Conservation (phyloP, 1,140 invertebrate genomes). For the honey bee (Apis mellifera) region Amel_HAv3.1 CM009934.2:9337001-9337500, state of each 20-base stretch:
- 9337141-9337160: constrained; percentile 52
- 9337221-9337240: constrained; percentile 50
- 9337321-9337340: background rate
- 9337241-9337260: constrained; percentile 4
- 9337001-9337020: constrained; percentile 40
- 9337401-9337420: background rate
- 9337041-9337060: constrained; percentile 73
- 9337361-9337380: background rate
- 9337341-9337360: background rate
- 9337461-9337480: too few species aligned
- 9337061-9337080: constrained; percentile 43
- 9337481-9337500: too few species aligned
- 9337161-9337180: constrained; percentile 31
- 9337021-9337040: constrained; percentile 56
- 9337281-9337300: constrained; percentile 47
- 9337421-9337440: too few species aligned
- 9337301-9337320: background rate
- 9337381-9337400: background rate
- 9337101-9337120: constrained; percentile 71
- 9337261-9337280: background rate
- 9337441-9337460: too few species aligned
- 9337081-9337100: constrained; percentile 71
- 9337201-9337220: constrained; percentile 65
- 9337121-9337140: constrained; percentile 47
- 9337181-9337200: constrained; percentile 44